Conservation (phyloP, 2,113 vertebrate species). For the Lutjanus erythropterus region DNA sequence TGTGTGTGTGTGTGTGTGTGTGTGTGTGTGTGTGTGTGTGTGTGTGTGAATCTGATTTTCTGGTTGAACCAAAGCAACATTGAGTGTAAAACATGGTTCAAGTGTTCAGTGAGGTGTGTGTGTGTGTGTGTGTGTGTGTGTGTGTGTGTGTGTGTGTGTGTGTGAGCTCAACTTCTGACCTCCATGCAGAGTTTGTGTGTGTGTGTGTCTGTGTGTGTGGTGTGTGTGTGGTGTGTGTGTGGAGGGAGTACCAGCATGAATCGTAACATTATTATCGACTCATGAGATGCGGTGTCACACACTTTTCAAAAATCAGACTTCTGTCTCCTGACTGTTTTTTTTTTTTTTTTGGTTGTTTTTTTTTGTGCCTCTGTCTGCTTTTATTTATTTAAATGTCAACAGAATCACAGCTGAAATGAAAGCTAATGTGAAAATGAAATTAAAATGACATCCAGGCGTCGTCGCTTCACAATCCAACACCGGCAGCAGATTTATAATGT, state of each 20-base stretch:
- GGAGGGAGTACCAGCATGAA: too few relatives aligned
- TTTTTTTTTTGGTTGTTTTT: neutral
- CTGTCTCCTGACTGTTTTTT: neutral
- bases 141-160: neutral
- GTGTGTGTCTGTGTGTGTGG: neutral
- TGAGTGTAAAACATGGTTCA: conserved; percentile 10
- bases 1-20: neutral
- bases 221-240: neutral
- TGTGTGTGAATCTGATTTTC: neutral
- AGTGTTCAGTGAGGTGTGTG: neutral
- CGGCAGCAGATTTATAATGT: neutral
- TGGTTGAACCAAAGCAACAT: neutral
- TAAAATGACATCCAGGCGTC: conserved; percentile 10
- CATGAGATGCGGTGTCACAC: neutral
- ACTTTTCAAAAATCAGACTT: neutral
- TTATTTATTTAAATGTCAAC: conserved; percentile 39
- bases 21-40: neutral
- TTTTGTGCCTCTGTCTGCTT: neutral
- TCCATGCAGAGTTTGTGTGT: too few relatives aligned
- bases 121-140: neutral
- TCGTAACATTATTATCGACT: neutral
- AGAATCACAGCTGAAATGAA: conserved; percentile 20
- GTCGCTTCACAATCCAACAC: neutral
- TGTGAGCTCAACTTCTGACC: conserved; percentile 9
- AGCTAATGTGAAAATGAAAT: conserved; percentile 18